phyloP scores from a whole-genome alignment of 2,113 vertebrate genomes.

The Poeciliopsis prolifica region DNA sequence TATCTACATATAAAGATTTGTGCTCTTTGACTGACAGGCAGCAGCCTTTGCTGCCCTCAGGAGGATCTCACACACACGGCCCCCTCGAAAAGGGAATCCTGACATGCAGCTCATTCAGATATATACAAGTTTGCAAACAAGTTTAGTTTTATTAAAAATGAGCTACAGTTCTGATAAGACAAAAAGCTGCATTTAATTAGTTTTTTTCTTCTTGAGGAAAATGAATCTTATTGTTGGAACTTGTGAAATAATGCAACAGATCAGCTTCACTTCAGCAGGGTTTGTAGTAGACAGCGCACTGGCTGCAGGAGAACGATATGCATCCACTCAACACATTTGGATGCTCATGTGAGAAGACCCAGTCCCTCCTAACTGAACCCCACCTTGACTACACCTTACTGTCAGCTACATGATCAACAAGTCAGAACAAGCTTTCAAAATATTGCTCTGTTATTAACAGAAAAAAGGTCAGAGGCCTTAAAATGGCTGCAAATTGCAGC shows the following conservation, averaged over 20 bases:
- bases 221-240: conserved; percentile 58
- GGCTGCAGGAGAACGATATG: conserved; percentile 4
- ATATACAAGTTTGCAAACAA: conserved; percentile 74
- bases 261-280: conserved; percentile 26
- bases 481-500: not conserved
- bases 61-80: conserved; percentile 38
- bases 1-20: conserved; percentile 74
- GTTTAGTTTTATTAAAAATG: conserved; percentile 59
- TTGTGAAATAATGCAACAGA: conserved; percentile 70
- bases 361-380: not conserved
- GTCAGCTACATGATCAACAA: no score
- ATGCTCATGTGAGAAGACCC: not conserved
- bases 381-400: no score
- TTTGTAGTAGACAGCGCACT: conserved; percentile 4
- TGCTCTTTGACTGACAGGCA: conserved; percentile 73
- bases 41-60: conserved; percentile 17
- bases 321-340: not conserved
- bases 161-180: conserved; percentile 71
- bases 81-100: conserved; percentile 36
- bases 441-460: not conserved
- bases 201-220: conserved; percentile 36
- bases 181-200: conserved; percentile 51
- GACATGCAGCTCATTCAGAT: conserved; percentile 72
- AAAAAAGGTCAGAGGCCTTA: no score
- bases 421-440: not conserved